phyloP scores from a whole-genome alignment of 2,888 invertebrate genomes.

The Tetanocera ferruginea region DNA sequence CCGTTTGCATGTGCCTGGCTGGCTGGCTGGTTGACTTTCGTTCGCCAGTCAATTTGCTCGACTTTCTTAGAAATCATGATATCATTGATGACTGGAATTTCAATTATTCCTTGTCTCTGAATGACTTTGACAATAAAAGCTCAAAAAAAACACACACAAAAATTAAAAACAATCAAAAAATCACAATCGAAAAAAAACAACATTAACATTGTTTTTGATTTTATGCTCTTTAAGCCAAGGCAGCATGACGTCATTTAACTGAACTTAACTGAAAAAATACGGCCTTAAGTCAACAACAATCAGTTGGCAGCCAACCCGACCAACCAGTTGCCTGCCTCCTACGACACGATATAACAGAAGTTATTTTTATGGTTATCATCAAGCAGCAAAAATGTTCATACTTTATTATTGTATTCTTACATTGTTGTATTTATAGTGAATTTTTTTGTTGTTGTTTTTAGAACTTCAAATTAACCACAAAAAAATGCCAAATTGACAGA shows the following conservation, averaged over 20 bases:
- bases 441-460: not conserved
- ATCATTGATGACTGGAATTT: constrained; percentile 44
- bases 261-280: not conserved
- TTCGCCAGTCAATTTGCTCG: constrained; percentile 10
- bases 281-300: not conserved
- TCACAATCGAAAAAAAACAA: not conserved
- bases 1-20: constrained; percentile 3
- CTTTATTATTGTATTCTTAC: not conserved
- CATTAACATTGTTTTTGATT: not conserved
- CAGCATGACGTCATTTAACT: not conserved
- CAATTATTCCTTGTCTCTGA: constrained; percentile 12
- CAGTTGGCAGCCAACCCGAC: not conserved
- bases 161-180: too few relatives aligned
- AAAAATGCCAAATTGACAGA: not conserved
- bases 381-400: not conserved
- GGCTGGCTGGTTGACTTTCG: not conserved
- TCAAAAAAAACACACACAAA: not conserved
- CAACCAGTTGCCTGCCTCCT: constrained; percentile 12
- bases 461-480: not conserved
- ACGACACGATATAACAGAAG: not conserved
- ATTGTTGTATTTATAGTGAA: not conserved
- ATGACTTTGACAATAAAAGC: not conserved
- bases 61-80: constrained; percentile 51
- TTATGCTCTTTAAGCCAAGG: not conserved
- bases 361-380: not conserved